phyloP scores from a whole-genome alignment of 2,797 vertebrate species.

The Cichlasoma orientale region DNA sequence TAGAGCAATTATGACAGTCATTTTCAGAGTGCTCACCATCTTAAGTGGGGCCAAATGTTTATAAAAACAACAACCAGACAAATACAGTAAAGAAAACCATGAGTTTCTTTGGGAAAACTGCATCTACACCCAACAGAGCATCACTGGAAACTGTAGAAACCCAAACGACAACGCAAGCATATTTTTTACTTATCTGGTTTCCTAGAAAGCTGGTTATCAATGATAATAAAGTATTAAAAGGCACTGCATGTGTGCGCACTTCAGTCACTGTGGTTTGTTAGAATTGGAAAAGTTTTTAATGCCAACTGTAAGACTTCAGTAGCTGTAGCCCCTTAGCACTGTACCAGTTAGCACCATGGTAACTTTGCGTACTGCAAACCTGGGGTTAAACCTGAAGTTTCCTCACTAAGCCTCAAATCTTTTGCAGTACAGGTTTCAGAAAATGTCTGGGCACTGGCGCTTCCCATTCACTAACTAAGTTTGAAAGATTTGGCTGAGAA shows the following conservation, averaged over 20 bases:
- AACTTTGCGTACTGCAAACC: not conserved
- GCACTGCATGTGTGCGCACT: not conserved
- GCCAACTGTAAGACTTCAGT: not conserved
- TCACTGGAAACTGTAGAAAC: not conserved
- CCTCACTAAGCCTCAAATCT: not conserved
- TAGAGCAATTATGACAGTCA: not conserved
- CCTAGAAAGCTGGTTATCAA: no score
- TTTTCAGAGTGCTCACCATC: not conserved
- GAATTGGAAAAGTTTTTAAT: not conserved
- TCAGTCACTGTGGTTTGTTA: not conserved
- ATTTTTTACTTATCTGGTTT: no score
- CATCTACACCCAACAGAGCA: no score
- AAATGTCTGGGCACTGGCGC: not conserved
- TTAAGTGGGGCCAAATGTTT: not conserved
- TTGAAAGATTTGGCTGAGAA: not conserved
- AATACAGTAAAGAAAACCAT: rapidly evolving
- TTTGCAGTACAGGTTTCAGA: not conserved
- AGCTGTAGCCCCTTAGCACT: no score
- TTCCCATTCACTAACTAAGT: not conserved
- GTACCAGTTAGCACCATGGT: not conserved
- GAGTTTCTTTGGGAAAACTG: no score
- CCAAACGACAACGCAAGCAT: not conserved
- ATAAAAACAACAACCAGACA: not conserved
- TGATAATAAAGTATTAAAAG: not conserved
- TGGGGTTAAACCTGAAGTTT: not conserved